Percentiles rank a stretch among this genome's conserved stretches.
These are phyloP conservation scores for Tenthredo scrophulariae DNA, from an alignment of 2,888 invertebrate genomes.

Conservation along the genomic window DNA sequence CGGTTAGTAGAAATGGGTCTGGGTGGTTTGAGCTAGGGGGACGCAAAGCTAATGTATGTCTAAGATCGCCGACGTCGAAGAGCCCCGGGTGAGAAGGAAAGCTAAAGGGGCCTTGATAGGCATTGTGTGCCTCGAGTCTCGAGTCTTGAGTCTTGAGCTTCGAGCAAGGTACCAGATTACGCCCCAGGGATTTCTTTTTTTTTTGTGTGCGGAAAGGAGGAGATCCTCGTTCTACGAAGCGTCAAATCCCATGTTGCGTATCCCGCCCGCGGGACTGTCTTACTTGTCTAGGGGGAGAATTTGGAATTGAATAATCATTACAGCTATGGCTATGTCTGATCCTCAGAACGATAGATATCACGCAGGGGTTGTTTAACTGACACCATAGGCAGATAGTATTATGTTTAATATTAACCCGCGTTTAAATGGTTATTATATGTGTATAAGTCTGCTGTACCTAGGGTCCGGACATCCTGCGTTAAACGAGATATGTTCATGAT, in stretches of 20 bases:
- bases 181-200: constrained; percentile 12
- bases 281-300: neutral
- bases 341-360: neutral
- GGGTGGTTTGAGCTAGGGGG: neutral
- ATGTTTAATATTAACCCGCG: neutral
- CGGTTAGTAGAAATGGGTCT: neutral
- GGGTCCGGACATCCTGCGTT: neutral
- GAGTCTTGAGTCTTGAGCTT: constrained; percentile 30
- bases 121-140: constrained; percentile 42
- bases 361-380: neutral
- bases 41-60: constrained; percentile 27
- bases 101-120: constrained; percentile 32
- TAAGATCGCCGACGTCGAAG: constrained; percentile 37
- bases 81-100: constrained; percentile 6
- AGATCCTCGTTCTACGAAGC: neutral
- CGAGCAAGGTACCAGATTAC: constrained; percentile 31
- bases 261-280: neutral
- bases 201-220: neutral
- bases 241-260: constrained; percentile 17
- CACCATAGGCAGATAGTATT: neutral
- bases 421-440: constrained; percentile 1
- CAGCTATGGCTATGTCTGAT: neutral
- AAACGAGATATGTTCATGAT: neutral
- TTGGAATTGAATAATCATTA: neutral
- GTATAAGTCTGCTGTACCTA: neutral